Conservation (phyloP, 2,113 vertebrate species). For the Caranx melampygus region DNA sequence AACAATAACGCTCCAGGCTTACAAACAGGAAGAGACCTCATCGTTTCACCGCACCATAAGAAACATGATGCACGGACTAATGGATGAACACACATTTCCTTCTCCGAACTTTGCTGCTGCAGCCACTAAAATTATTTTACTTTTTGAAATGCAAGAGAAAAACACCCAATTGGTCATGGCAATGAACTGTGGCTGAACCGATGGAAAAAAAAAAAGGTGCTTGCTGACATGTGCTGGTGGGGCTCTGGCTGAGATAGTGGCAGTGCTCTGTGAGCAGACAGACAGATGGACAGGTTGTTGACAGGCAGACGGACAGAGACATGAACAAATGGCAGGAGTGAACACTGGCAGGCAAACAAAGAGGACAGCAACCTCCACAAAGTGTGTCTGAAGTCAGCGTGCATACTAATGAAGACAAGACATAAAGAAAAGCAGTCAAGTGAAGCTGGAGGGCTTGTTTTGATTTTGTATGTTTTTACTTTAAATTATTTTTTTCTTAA, state of each 20-base stretch:
- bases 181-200: constrained; percentile 16
- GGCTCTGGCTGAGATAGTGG: constrained; percentile 24
- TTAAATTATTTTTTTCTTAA: too few species aligned
- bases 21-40: constrained; percentile 23
- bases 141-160: constrained; percentile 3
- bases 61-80: constrained; percentile 25
- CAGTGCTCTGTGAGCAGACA: constrained; percentile 40
- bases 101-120: neutral
- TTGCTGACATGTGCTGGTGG: constrained; percentile 18
- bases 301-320: constrained; percentile 20
- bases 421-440: neutral
- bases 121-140: neutral
- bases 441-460: neutral
- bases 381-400: constrained; percentile 1
- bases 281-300: constrained; percentile 5
- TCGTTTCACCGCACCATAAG: constrained; percentile 29
- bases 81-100: neutral
- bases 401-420: constrained; percentile 5
- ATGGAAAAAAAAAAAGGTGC: constrained; percentile 6
- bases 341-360: constrained; percentile 30
- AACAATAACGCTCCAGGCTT: constrained; percentile 18
- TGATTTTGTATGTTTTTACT: too few species aligned
- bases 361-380: neutral
- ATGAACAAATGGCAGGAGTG: constrained; percentile 24
- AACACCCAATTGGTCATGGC: constrained; percentile 12